phyloP scores from a whole-genome alignment of 1,140 invertebrate genomes.

The Penaeus vannamei region DNA sequence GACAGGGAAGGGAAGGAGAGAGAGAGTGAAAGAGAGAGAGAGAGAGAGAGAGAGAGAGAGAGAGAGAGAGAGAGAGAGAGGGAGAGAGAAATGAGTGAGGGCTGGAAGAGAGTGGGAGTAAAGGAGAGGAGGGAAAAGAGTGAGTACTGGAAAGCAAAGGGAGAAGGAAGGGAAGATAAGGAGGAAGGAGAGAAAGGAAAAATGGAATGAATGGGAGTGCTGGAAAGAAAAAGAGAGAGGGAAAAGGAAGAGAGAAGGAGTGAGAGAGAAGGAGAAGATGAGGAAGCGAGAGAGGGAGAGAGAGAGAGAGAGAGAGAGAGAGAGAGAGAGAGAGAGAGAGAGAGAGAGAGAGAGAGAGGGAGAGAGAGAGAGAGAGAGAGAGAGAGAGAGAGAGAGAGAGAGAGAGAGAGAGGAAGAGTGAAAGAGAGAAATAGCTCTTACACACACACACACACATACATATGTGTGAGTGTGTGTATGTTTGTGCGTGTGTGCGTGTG shows the following conservation, averaged over 20 bases:
- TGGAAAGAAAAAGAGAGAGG: not conserved
- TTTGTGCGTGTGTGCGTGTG: too few relatives aligned
- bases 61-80: not conserved
- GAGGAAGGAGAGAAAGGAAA: not conserved
- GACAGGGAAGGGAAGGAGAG: not conserved
- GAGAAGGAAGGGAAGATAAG: not conserved
- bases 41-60: conserved; percentile 31
- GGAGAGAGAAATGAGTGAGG: not conserved
- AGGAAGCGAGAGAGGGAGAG: not conserved
- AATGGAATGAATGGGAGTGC: not conserved
- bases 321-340: conserved; percentile 8
- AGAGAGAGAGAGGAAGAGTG: not conserved
- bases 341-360: not conserved
- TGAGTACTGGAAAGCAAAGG: too few relatives aligned
- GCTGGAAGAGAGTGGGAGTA: not conserved
- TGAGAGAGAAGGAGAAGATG: not conserved
- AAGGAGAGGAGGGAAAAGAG: not conserved
- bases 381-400: conserved; percentile 10
- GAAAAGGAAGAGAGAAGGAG: not conserved
- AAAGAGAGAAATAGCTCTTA: not conserved
- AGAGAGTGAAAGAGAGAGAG: not conserved
- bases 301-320: conserved; percentile 24
- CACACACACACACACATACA: too few relatives aligned
- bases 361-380: too few relatives aligned
- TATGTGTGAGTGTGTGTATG: too few relatives aligned